Base-by-base conservation (phyloP, 2,797 vertebrate species). In the Sebastes diaconus region DNA sequence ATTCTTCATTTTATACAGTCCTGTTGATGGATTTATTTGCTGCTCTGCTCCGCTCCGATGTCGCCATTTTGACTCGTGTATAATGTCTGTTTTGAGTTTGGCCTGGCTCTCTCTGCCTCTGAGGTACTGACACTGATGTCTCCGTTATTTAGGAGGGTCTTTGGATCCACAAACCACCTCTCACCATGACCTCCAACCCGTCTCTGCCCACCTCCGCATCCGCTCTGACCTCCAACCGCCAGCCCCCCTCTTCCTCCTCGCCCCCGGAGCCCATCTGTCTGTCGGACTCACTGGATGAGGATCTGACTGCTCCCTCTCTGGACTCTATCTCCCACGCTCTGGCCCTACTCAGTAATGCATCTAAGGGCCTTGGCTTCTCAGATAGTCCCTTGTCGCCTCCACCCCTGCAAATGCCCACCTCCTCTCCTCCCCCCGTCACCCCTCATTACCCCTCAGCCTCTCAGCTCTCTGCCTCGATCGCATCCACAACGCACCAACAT, bases 241-340 rank as follows among this genome's bases (percentile, higher is more conserved):
- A 90, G 16, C 87, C 90, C n/a, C 90, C 90, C 25, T 78, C 84
- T 4, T 89, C 94, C 68, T 94, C 94, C 64, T 96, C 96, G 11
- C 95, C 95, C 75, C 96, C 96, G 0, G 98, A 99, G 93, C 97
- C 97, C 1, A 99, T 99, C 94, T 99, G 97, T 91, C 94, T 99
- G 72, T 98, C 98, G 0, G 98, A 99, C 90, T 99, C 98, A 1
- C 95, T 99, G 88, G 98, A 99, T 61, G 98, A 99, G 90, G 97
- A 99, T 79, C 95, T 99, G 76, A 96, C 96, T 2, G 96, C 97
- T 8, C 97, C 97, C 59, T 97, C 98, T 10, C 93, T 99, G 90
- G 98, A 99, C 94, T 98, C 98, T 64, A 96, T 99, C 87, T 97
- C 98, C 20, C 97, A 99, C 36, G 97, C 97, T 30, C 93, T 99